These are phyloP conservation scores for Stomatorhinus ivindoensis DNA, from an alignment of 2,113 vertebrate species.

Conservation along the genomic window DNA sequence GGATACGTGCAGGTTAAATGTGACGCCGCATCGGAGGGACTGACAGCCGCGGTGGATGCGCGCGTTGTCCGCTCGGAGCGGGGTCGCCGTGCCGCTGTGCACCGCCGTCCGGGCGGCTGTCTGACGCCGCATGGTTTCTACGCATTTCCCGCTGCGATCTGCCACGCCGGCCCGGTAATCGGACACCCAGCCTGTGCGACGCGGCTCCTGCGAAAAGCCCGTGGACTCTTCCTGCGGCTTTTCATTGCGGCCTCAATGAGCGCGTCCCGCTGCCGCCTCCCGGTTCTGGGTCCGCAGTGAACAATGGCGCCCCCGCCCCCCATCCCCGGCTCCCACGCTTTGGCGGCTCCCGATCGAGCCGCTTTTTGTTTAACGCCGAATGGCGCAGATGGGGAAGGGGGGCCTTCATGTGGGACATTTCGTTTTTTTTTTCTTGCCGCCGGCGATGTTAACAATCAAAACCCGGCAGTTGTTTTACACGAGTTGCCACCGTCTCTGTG, in stretches of 20 bases:
- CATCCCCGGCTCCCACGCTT: conserved; percentile 29
- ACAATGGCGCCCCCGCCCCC: conserved; percentile 52
- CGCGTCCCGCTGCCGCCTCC: not conserved
- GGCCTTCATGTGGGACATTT: not conserved
- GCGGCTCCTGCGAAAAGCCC: not conserved
- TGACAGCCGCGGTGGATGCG: not conserved
- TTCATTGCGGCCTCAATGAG: not conserved
- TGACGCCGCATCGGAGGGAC: not conserved
- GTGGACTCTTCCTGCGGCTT: not conserved
- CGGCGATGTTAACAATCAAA: not conserved
- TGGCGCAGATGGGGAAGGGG: conserved; percentile 22
- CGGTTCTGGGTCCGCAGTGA: conserved; percentile 53
- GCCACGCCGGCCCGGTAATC: not conserved
- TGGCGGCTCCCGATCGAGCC: conserved; percentile 22
- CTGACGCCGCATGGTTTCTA: not conserved
- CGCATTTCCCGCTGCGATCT: not conserved
- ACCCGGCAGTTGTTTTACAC: not conserved
- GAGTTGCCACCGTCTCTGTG: not conserved
- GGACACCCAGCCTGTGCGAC: not conserved
- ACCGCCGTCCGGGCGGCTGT: not conserved
- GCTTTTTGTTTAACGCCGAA: conserved; percentile 31
- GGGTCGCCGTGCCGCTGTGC: not conserved
- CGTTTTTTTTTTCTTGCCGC: not conserved
- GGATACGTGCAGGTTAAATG: not conserved
- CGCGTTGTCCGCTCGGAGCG: too few species aligned